A percentile compares a stretch with the other conserved stretches of the same genome.
Conservation (phyloP, 2,888 invertebrate species). For the Eupithecia abbreviata region DNA sequence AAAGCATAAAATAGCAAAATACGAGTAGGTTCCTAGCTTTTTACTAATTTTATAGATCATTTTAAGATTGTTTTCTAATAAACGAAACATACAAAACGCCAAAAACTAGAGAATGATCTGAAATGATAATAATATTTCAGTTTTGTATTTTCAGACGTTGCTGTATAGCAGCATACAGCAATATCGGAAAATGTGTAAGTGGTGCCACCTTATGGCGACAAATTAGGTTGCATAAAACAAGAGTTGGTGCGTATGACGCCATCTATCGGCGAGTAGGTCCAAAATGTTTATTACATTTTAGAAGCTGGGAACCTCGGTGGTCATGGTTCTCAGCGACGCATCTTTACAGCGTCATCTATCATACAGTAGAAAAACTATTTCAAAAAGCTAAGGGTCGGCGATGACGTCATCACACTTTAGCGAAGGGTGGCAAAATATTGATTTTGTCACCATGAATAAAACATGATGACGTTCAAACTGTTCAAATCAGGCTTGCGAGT, state of each 20-base stretch:
- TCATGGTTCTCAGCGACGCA: slow-evolving; percentile 1
- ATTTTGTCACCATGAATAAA: slow-evolving; percentile 36
- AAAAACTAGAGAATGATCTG: no score
- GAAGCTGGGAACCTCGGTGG: not conserved
- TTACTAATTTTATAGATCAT: not conserved
- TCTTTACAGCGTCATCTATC: slow-evolving; percentile 53
- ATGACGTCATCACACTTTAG: not conserved
- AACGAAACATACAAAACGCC: no score
- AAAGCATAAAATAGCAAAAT: not conserved
- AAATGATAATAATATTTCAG: no score
- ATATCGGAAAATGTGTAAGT: not conserved
- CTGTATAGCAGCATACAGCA: no score
- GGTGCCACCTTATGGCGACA: not conserved
- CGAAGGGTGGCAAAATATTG: slow-evolving; percentile 32
- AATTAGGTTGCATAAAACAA: not conserved
- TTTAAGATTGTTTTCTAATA: not conserved
- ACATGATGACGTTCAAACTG: slow-evolving; percentile 1
- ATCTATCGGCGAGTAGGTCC: slow-evolving; percentile 39
- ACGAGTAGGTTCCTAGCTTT: not conserved
- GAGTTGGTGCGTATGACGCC: slow-evolving; percentile 40
- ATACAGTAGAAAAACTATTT: slow-evolving; percentile 46
- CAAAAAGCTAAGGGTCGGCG: slow-evolving; percentile 8
- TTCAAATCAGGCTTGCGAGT: not conserved
- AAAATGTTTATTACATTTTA: not conserved
- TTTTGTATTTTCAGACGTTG: no score